Percentiles rank a stretch among this genome's conserved stretches.
Conservation (phyloP, 2,888 invertebrate species). For the Labia minor region DNA sequence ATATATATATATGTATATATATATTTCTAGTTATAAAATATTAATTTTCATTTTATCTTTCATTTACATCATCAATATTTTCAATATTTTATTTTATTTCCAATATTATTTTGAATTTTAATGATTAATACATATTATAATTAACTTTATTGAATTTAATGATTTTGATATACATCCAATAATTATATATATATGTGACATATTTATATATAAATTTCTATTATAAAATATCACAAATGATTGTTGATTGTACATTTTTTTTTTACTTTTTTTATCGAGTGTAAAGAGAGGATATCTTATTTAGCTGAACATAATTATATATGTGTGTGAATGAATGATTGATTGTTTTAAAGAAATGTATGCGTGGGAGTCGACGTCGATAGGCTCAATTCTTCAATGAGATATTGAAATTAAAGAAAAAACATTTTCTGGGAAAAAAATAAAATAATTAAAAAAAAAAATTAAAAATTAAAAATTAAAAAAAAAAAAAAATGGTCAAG, state of each 20-base stretch:
- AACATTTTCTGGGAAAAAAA: not conserved
- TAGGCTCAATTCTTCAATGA: too few species aligned
- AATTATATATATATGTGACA: not conserved
- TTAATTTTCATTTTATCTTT: too few species aligned
- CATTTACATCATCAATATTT: too few species aligned
- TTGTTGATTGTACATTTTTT: constrained; percentile 13
- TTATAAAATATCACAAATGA: not conserved
- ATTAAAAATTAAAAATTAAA: not conserved
- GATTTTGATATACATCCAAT: not conserved
- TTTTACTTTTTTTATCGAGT: not conserved
- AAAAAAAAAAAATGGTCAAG: not conserved
- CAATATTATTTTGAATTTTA: too few species aligned
- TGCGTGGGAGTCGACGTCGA: not conserved
- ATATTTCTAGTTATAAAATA: too few species aligned
- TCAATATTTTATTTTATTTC: too few species aligned
- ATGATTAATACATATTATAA: too few species aligned
- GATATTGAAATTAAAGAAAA: too few species aligned
- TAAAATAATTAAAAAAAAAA: not conserved
- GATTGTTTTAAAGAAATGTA: not conserved
- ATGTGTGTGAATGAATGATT: not conserved
- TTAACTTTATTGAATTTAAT: not conserved
- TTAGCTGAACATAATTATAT: not conserved
- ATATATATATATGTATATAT: too few species aligned
- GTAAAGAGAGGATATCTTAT: constrained; percentile 2
- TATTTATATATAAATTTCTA: not conserved